Evolutionary conservation across 2,888 invertebrate genomes (phyloP), one percentile per base, ranked within the genome.

Genomic region (Chrysodeixis includens): DNA sequence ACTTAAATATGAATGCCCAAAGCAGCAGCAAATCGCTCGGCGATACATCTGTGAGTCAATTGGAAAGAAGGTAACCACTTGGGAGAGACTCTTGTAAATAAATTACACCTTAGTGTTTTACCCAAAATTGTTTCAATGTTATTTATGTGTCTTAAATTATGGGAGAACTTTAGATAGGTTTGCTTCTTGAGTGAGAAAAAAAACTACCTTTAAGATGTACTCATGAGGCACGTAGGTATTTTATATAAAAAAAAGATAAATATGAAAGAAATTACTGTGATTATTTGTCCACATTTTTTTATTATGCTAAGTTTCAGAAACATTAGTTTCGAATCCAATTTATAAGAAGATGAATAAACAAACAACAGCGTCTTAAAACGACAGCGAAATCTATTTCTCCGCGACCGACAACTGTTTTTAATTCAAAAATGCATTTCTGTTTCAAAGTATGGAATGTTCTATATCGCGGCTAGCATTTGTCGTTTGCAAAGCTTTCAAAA

Each of bases 401-500:
- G 9, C 18, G 46, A 18, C 18, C 46, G 46, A 20, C 30, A 20
- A 12, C 9, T 14, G 7, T 4, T 30, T 9, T 40, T 44, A 22
- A 56, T 56, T 40, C 56, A 35, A 54, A 49, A 64, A 46, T 65
- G 54, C 57, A 66, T 8, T 57, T 61, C 20, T 10, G 18, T 12
- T 40, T 30, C 16, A 4, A 52, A 44, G n/a, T 14, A n/a, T 58
- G 18, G 16, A 30, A 18, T 46, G 8, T 56, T 74, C 10, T 51
- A 51, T 16, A 59, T 1, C 59, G 8, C 9, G 14, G 9, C 30
- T 26, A 54, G 18, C 52, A 54, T 75, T 60, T 62, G 18, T 44
- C n/a, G 35, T 69, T 35, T 16, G 4, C 22, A 22, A 56, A 69
- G 63, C 59, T 72, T 76, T 62, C 16, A 52, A 20, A 62, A 56